Percentiles rank a stretch among this genome's conserved stretches.
These are phyloP conservation scores for Sinella curviseta DNA, from an alignment of 1,140 invertebrate species.

Conservation along the genomic window DNA sequence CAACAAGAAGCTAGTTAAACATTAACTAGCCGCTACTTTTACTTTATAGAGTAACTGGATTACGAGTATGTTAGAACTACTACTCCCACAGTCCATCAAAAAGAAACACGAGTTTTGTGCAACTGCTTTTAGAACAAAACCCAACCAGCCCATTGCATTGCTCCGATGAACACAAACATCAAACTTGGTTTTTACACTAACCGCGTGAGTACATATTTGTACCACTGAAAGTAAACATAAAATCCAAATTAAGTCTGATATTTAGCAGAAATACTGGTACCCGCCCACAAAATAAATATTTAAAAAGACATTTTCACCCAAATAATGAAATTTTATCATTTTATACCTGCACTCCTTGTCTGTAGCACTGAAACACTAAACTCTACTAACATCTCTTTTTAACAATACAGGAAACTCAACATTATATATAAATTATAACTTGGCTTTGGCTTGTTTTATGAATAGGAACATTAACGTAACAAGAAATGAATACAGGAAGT, in stretches of 20 bases:
- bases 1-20: background rate
- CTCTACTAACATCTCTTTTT: no score
- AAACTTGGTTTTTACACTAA: background rate
- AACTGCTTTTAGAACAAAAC: background rate
- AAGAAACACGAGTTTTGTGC: background rate
- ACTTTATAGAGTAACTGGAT: background rate
- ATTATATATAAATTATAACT: no score
- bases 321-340: no score
- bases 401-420: no score
- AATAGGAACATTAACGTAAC: background rate
- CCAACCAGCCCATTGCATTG: background rate
- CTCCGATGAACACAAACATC: background rate
- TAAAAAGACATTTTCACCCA: no score
- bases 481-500: background rate
- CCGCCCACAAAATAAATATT: background rate
- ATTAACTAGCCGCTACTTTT: background rate
- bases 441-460: no score
- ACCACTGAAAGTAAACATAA: background rate
- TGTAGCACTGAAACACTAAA: no score
- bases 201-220: background rate
- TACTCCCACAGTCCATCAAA: background rate
- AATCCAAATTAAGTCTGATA: background rate
- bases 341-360: no score
- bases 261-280: no score
- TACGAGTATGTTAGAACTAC: background rate